Percentiles rank a stretch among this genome's conserved stretches.
These are phyloP conservation scores for Ypsolopha sequella DNA, from an alignment of 2,888 invertebrate species.

Conservation along the genomic window DNA sequence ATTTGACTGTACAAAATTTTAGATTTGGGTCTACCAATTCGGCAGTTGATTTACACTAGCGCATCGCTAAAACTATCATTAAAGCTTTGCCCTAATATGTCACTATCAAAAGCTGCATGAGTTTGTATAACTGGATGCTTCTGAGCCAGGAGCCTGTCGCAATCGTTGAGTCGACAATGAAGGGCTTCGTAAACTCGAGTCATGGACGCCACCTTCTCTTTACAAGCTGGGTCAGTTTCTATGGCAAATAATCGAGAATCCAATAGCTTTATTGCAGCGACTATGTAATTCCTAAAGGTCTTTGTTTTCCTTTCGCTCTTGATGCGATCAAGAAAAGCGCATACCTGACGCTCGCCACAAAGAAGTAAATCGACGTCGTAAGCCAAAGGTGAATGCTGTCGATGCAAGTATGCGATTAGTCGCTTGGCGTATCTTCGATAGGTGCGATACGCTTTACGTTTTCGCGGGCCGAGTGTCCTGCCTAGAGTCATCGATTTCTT, in stretches of 20 bases:
- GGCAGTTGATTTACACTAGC: constrained; percentile 27
- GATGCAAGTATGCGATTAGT: constrained; percentile 55
- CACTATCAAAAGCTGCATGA: constrained; percentile 39
- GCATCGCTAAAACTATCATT: constrained; percentile 44
- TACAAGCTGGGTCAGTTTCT: constrained; percentile 60
- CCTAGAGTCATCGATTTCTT: constrained; percentile 68
- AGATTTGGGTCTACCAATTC: neutral
- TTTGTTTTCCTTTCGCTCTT: constrained; percentile 61
- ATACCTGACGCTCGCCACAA: constrained; percentile 60
- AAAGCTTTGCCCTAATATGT: constrained; percentile 48
- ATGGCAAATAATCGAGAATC: constrained; percentile 63
- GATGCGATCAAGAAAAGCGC: constrained; percentile 57
- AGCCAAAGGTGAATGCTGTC: constrained; percentile 62
- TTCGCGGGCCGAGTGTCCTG: constrained; percentile 51
- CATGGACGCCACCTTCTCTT: constrained; percentile 64
- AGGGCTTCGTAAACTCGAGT: constrained; percentile 58
- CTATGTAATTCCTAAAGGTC: constrained; percentile 60
- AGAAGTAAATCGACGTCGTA: constrained; percentile 63
- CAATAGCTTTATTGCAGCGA: constrained; percentile 59
- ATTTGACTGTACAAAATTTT: too few species aligned
- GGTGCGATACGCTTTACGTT: constrained; percentile 60
- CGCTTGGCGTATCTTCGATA: constrained; percentile 63
- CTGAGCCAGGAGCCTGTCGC: constrained; percentile 50
- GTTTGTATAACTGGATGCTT: constrained; percentile 34
- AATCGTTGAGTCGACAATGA: constrained; percentile 54